phyloP scores from a whole-genome alignment of 2,888 invertebrate species.

The Seladonia tumulorum region DNA sequence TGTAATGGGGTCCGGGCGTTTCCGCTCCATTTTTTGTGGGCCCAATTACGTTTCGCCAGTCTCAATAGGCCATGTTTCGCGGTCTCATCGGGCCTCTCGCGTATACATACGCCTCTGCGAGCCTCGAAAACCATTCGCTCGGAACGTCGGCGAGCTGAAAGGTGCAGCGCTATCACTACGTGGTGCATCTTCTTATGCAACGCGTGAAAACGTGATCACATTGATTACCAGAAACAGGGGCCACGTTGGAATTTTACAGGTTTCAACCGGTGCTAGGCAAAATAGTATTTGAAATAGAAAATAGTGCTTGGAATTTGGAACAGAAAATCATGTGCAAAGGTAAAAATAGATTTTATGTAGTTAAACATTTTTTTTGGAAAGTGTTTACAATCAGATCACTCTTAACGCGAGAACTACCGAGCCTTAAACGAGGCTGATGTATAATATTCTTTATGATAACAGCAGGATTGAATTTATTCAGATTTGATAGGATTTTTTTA shows the following conservation, averaged over 20 bases:
- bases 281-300: no score
- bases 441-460: no score
- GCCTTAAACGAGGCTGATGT: no score
- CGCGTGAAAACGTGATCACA: background rate
- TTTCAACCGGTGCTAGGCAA: no score
- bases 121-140: slow-evolving; percentile 54
- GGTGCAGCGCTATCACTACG: slow-evolving; percentile 29
- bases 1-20: slow-evolving; percentile 77
- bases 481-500: no score
- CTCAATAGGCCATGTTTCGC: slow-evolving; percentile 73
- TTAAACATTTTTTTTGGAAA: no score
- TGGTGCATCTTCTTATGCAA: background rate
- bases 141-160: slow-evolving; percentile 50
- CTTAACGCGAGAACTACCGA: no score
- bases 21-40: slow-evolving; percentile 80
- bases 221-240: background rate
- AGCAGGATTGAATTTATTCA: no score
- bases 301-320: no score
- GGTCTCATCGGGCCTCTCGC: slow-evolving; percentile 68
- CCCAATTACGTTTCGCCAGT: slow-evolving; percentile 77
- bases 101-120: slow-evolving; percentile 8
- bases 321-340: no score
- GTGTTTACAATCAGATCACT: no score
- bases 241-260: background rate
- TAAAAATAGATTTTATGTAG: no score